Base-by-base conservation (phyloP, 1,140 invertebrate species). In the Apis laboriosa region DNA sequence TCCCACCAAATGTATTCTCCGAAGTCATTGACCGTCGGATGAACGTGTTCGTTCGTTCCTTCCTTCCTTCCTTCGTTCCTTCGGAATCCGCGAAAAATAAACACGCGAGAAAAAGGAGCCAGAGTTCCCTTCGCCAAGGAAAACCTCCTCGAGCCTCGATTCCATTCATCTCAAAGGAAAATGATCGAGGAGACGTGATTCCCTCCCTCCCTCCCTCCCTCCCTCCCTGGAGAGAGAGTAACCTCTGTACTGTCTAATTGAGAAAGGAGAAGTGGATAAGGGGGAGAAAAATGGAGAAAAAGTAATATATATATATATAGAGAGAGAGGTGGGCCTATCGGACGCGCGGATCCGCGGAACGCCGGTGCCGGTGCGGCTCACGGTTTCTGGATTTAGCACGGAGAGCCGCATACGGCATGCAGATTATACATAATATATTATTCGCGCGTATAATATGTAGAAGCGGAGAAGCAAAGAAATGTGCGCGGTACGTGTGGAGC, bases 21-120 rank as follows among this genome's bases (percentile, higher is more conserved):
- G 58, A 68, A 88, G 87, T 88, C 86, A 88, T 88, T 88, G 86
- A 88, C 87, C 86, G 84, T 88, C 76, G 84, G 74, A 61, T 49
- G 80, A 43, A 75, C 74, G 73, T 24, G 24, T 55, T 68, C 64
- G 9, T 19, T 53, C 34, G 56, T 34, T 43, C 61, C 51, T 58
- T 61, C 75, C 70, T 83, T 71, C 53, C 17, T 61, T 15, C 34
- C 49, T 53, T 63, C n/a, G n/a, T 24, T 24, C 24, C 24, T 63
- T 73, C 51, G 76, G 64, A 55, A 51, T 72, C 43, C 24, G 71
- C 53, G 49, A 67, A 81, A 76, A 76, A 76, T 58, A 51, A 81
- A 76, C 63, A 58, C 11, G 0, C 13, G 13, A 11, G 21, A 11
- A 49, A 61, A 58, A 28, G 56, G 34, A 58, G 51, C 4, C 51